phyloP scores from a whole-genome alignment of 2,113 vertebrate species.

The Petromus typicus region DNA sequence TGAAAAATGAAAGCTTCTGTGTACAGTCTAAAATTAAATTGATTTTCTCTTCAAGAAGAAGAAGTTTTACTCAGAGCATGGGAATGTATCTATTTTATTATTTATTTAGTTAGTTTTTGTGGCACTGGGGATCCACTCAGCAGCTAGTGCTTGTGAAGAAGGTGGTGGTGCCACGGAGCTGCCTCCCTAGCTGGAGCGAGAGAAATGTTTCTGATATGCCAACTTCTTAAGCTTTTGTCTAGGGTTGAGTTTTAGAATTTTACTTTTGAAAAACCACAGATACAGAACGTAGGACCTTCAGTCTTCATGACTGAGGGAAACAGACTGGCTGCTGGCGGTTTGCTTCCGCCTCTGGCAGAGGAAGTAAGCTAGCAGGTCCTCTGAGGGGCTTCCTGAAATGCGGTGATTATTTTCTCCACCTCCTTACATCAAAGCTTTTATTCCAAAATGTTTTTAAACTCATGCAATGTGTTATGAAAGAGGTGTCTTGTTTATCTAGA shows the following conservation, averaged over 20 bases:
- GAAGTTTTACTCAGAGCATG: not conserved
- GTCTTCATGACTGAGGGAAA: not conserved
- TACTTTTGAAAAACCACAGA: not conserved
- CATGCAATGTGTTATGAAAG: not conserved
- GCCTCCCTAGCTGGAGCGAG: too few species aligned
- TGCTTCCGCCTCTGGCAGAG: not conserved
- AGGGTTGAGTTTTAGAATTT: constrained; percentile 15
- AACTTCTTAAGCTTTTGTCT: not conserved
- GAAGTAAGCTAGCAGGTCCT: not conserved
- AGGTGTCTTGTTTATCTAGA: not conserved
- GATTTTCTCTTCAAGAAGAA: constrained; percentile 10
- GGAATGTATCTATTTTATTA: too few species aligned
- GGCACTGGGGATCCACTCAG: too few species aligned
- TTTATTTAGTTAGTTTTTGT: too few species aligned
- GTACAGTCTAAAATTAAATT: constrained; percentile 45
- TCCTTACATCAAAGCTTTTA: not conserved
- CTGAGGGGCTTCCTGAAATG: not conserved
- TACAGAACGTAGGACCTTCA: not conserved
- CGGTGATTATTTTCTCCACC: not conserved
- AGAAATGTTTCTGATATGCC: not conserved
- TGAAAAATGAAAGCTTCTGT: not conserved
- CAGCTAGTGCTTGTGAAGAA: too few species aligned
- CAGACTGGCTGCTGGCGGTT: not conserved
- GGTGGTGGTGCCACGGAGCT: too few species aligned
- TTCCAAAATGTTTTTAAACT: not conserved